phyloP scores from a whole-genome alignment of 2,888 invertebrate species.

The Eristalis pertinax region DNA sequence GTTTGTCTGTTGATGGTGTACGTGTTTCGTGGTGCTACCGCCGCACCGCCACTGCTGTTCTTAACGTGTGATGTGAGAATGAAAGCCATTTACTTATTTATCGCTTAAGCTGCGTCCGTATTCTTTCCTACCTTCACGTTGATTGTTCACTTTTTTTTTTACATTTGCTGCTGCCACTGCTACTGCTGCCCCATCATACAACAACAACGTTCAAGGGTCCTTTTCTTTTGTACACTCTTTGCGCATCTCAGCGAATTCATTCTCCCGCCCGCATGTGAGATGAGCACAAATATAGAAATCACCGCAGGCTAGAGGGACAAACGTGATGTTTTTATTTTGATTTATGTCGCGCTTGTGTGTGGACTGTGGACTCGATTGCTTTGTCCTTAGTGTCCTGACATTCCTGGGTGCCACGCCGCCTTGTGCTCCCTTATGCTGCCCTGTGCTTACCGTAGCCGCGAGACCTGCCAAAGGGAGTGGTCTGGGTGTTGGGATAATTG shows the following conservation, averaged over 20 bases:
- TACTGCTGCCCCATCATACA: background rate
- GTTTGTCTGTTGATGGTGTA: conserved; percentile 30
- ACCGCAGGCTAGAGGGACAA: conserved; percentile 65
- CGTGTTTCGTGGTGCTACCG: background rate
- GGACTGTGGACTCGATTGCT: conserved; percentile 33
- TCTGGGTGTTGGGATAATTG: conserved; percentile 62
- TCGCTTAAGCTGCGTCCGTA: conserved; percentile 66
- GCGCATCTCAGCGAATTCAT: background rate
- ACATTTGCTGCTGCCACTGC: background rate
- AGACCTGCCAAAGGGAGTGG: background rate
- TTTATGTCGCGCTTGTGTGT: conserved; percentile 60
- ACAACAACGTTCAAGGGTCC: conserved; percentile 37
- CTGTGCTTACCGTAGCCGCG: background rate
- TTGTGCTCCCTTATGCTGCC: background rate
- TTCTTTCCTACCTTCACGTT: conserved; percentile 61
- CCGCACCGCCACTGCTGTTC: conserved; percentile 32
- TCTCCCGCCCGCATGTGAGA: conserved; percentile 5
- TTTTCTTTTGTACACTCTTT: conserved; percentile 33
- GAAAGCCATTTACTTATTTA: conserved; percentile 71
- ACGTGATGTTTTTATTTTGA: conserved; percentile 70
- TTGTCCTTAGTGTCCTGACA: conserved; percentile 29
- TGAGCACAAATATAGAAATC: conserved; percentile 59
- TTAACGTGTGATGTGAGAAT: conserved; percentile 61
- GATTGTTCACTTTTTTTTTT: conserved; percentile 69
- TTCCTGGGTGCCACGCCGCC: background rate